Conservation (phyloP, 92 coral and sea anemone species). For the Plumapathes pennacea region DNA sequence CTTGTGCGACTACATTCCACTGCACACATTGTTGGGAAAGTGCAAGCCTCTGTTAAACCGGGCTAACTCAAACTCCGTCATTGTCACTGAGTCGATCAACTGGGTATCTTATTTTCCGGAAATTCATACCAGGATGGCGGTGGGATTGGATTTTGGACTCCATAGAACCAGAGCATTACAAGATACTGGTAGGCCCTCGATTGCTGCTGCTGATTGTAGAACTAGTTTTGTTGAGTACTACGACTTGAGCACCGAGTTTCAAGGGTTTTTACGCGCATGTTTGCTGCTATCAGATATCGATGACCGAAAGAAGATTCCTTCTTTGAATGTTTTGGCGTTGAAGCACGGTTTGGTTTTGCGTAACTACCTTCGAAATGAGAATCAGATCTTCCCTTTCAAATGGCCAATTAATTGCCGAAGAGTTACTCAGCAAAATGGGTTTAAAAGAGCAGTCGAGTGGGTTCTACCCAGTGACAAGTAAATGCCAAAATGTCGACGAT, state of each 20-base stretch:
- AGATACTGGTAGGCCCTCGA: conserved; percentile 38
- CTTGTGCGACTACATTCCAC: conserved; percentile 46
- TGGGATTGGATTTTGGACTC: background rate
- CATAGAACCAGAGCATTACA: conserved; percentile 11
- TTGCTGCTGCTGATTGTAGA: conserved; percentile 20
- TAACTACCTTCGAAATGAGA: conserved; percentile 47
- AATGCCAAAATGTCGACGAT: too few species aligned
- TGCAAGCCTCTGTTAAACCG: conserved; percentile 39
- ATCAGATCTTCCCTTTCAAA: conserved; percentile 49
- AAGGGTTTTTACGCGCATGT: conserved; percentile 52
- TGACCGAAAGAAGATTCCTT: conserved; percentile 1
- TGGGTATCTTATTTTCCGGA: conserved; percentile 9
- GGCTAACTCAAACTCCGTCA: conserved; percentile 33
- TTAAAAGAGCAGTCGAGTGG: conserved; percentile 51
- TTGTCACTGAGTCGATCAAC: conserved; percentile 53
- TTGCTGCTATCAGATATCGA: conserved; percentile 10
- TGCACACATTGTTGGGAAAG: conserved; percentile 23
- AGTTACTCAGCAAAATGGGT: conserved; percentile 22
- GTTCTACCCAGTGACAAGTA: conserved; percentile 2
- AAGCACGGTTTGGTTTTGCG: conserved; percentile 50
- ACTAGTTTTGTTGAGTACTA: conserved; percentile 38
- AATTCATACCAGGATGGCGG: background rate
- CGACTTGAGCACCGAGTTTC: conserved; percentile 40
- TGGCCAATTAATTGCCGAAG: conserved; percentile 57
- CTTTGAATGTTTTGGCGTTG: conserved; percentile 33